These are phyloP conservation scores for Oscheius onirici DNA, from an alignment of 2,888 invertebrate species.

Conservation along the genomic window DNA sequence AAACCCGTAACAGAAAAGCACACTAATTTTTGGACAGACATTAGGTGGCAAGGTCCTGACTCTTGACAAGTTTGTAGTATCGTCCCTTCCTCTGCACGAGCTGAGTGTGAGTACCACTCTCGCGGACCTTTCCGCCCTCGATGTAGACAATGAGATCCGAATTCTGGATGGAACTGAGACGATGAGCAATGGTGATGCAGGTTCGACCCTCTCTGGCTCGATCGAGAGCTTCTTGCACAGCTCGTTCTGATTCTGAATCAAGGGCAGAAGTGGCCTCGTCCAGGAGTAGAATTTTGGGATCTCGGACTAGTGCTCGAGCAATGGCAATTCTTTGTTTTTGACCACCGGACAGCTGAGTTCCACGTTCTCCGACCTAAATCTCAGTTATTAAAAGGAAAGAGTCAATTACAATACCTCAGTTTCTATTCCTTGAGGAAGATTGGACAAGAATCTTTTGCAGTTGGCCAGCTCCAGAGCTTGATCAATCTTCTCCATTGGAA, in stretches of 20 bases:
- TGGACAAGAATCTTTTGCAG: constrained; percentile 49
- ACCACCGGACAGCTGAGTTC: constrained; percentile 84
- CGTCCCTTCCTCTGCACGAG: constrained; percentile 53
- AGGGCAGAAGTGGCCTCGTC: constrained; percentile 56
- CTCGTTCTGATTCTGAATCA: constrained; percentile 67
- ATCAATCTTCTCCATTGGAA: constrained; percentile 50
- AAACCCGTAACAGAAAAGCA: no score
- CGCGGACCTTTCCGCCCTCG: constrained; percentile 47
- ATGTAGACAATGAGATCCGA: constrained; percentile 64
- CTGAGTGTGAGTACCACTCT: constrained; percentile 59
- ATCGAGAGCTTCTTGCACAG: constrained; percentile 67
- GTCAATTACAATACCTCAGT: constrained; percentile 77
- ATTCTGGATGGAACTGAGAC: constrained; percentile 66
- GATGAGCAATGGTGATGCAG: constrained; percentile 67
- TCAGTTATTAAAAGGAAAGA: no score
- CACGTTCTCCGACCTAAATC: constrained; percentile 77
- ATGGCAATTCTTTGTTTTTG: constrained; percentile 89
- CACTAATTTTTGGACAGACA: neutral
- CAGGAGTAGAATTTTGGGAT: constrained; percentile 51
- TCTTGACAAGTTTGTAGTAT: constrained; percentile 55
- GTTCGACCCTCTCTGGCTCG: constrained; percentile 63
- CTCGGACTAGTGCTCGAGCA: constrained; percentile 74
- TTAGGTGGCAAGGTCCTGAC: constrained; percentile 44
- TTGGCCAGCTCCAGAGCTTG: constrained; percentile 57
- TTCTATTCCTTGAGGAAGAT: constrained; percentile 74